Base-by-base conservation (phyloP, 37 sponge, comb jelly and placozoan species). In the Eunapius fragilis region DNA sequence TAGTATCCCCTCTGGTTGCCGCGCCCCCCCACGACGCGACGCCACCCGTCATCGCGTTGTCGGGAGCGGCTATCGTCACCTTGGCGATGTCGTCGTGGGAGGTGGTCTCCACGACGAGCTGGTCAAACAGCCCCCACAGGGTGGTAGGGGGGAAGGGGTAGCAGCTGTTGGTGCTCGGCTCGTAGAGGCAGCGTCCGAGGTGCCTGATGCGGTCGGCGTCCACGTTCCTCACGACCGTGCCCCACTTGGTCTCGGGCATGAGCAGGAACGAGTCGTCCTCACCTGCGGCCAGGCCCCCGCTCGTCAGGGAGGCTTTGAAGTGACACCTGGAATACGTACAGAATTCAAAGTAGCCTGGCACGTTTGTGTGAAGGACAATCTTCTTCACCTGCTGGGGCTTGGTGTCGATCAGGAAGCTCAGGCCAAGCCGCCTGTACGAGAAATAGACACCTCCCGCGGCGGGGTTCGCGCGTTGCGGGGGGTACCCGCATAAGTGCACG, bases 51-150 rank as follows among this genome's bases (percentile, higher is more conserved):
- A 34, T 41, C 41, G 37, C 6, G 17, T 36, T 0, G 13, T 25
- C 77, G 5, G 34, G 68, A 28, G 58, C 81, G 19, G 31, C 28
- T 19, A 80, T 34, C 2, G 67, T 68, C 22, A 80, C 32, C 33
- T 50, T 80, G 12, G 81, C 81, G 28, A 80, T 80, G 31, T 50
- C 25, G 24, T 80, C 32, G 12, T 26, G 33, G 23, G 23, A 14
- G 2, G 81, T 80, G 31, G 68, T 80, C 32, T 80, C 81, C 26
- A 50, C 58, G 13, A 80, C 13, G 19, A 80, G 37, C 81, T 80
- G 81, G 32, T 80, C 68, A 68, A 80, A 80, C 70, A 80, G 67
- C 4, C n/a, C 28, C 81, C 81, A 80, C 32, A 67, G 23, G 17
- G 36, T 68, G 22, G 81, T 68, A 12, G 24, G 22, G 13, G 31